phyloP scores from a whole-genome alignment of 2,797 vertebrate species.

The Sarcophilus harrisii region DNA sequence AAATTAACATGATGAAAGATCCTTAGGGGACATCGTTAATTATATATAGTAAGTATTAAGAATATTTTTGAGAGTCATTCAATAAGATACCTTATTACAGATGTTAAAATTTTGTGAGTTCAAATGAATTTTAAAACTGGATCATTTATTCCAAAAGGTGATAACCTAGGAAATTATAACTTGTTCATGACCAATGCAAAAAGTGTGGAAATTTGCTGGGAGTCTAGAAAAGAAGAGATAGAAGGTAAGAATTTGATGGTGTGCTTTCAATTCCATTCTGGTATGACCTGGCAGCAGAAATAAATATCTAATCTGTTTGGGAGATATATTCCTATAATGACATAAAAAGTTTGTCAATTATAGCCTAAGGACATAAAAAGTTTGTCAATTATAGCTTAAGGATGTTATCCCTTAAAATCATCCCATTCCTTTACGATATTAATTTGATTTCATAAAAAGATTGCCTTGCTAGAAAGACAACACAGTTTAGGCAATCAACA shows the following conservation, averaged over 20 bases:
- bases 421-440: neutral
- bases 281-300: neutral
- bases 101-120: no score
- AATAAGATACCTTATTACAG: neutral
- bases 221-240: neutral
- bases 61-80: neutral
- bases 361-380: neutral
- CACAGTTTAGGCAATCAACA: neutral
- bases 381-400: neutral
- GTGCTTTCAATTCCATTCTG: neutral
- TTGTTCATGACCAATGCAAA: neutral
- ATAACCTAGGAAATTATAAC: neutral
- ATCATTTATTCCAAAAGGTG: neutral
- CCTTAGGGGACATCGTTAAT: neutral
- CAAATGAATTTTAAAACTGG: neutral
- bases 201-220: neutral
- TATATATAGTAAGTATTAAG: neutral
- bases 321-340: neutral
- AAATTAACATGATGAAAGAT: neutral
- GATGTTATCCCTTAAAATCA: accelerated
- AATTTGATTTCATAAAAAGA: neutral
- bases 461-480: neutral
- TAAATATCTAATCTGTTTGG: neutral
- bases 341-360: neutral
- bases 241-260: neutral